Base-by-base conservation (phyloP, 2,888 invertebrate genomes). In the Lithodes maja region DNA sequence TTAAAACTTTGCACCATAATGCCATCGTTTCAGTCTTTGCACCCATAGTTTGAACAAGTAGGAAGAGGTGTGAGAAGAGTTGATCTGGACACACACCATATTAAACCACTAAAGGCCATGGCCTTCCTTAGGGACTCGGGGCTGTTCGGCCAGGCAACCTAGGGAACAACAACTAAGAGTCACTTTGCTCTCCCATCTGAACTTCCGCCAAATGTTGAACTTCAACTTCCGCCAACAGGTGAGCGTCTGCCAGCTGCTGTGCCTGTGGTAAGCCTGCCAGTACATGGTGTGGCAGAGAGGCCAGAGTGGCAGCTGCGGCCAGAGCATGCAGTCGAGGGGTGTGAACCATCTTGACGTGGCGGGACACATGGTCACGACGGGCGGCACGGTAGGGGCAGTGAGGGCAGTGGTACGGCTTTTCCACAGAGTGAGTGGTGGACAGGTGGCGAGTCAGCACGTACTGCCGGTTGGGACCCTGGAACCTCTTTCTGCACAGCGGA, bases 401-500 rank as follows among this genome's bases (percentile, higher is more conserved):
- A 12, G 91, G 91, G 68, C 91, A 91, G 87, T 80, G 83, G 90
- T 90, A 91, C 49, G 90, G 91, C 85, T 91, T 91, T 83, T 90
- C 89, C 68, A 87, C 85, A 68, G 87, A 84, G 69, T 91, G 91
- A 33, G 91, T 91, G 78, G 89, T 87, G 83, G 89, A 77, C 80
- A 86, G 74, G 87, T 91, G 91, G 74, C 91, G 91, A 33, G 85
- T 85, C 74, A 91, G 91, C 81, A 89, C 89, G 74, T 91, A 89
- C 85, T 89, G 91, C 71, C 89, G 87, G 83, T 91, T 91, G 87
- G 89, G 89, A 52, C 91, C 91, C 71, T 87, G 87, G 90, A 91
- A 91, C 83, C 87, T 89, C 87, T 91, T 91, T 80, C 83, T 90
- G 86, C 91, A 91, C 91, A 87, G 87, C 87, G 83, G 89, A 90